Evolutionary conservation across 2,797 vertebrate species (phyloP).

Genomic region (Leptatherina wallacei): DNA sequence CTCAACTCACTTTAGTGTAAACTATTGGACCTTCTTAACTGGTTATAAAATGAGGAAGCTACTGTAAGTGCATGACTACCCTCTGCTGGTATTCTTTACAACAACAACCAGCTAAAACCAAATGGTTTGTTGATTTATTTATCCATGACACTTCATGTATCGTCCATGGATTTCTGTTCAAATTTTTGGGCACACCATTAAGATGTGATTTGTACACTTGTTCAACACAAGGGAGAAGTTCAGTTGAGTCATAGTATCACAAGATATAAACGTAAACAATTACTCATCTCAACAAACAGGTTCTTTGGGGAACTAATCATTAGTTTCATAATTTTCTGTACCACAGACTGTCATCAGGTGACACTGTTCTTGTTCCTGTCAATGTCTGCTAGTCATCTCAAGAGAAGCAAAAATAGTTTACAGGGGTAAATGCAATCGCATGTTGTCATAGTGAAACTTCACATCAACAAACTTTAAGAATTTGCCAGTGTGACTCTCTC

Average conservation of each 20-base stretch:
- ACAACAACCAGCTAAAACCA: background rate
- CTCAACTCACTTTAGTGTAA: background rate
- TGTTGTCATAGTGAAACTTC: background rate
- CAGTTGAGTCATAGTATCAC: background rate
- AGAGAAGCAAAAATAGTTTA: constrained; percentile 6
- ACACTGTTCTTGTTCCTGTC: background rate
- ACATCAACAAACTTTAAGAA: background rate
- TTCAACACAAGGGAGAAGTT: background rate
- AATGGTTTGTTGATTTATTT: background rate
- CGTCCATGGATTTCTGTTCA: background rate
- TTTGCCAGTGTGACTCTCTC: background rate
- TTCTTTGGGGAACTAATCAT: background rate
- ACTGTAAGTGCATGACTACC: constrained; percentile 25
- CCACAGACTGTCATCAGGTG: background rate
- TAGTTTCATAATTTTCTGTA: constrained; percentile 43
- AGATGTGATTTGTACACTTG: background rate
- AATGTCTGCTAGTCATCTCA: background rate
- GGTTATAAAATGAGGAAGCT: background rate
- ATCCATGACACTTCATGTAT: background rate
- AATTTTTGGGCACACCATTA: background rate
- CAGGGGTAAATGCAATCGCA: background rate
- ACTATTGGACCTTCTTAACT: background rate
- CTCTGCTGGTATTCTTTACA: constrained; percentile 54
- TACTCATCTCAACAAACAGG: background rate
- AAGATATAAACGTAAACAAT: background rate